Base-by-base conservation (phyloP, 2,888 invertebrate genomes). In the Drosophila kambysellisi region DNA sequence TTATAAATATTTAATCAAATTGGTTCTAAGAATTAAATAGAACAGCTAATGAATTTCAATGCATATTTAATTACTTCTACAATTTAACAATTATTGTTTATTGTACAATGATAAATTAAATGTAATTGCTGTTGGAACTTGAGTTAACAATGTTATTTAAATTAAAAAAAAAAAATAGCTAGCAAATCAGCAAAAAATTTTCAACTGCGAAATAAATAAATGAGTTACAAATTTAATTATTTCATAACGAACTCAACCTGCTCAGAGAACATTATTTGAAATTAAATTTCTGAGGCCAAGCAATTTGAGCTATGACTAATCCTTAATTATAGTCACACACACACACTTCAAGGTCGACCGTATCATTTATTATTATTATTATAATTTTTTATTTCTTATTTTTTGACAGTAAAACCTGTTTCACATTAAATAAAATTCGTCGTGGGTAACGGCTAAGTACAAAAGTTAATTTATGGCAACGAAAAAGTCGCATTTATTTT, bases 291-390 rank as follows among this genome's bases (percentile, higher is more conserved):
- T 29, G 15, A 63, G 54, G n/a, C 11, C 39, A 33, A 39, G 32
- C n/a, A 39, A 53, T 30, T 51, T 17, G 15, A 17, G 37, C 35
- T 48, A 33, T 60, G 59, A 73, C 67, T 66, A 74, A 50, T 58
- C 51, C 58, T 32, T 67, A 54, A 79, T 58, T 74, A 74, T 20
- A 43, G 33, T 67, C 51, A 37, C 51, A 25, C 20, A 25, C 20
- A 25, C 20, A 56, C 43, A 39, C 58, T 60, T 64, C 71, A 77
- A 77, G 77, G 81, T 81, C 50, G 35, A 8, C 2, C 29, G 30
- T 11, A 4, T 30, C 15, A 46, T 25, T 46, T 46, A 25, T 46
- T 46, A 46, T 46, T 25, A 46, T 46, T 46, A 20, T 15, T 11
- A 43, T 39, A 39, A 39, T 17, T 39, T 39, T 0, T 7, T 39